phyloP scores from a whole-genome alignment of 2,797 vertebrate genomes.

The Sitta carolinensis region DNA sequence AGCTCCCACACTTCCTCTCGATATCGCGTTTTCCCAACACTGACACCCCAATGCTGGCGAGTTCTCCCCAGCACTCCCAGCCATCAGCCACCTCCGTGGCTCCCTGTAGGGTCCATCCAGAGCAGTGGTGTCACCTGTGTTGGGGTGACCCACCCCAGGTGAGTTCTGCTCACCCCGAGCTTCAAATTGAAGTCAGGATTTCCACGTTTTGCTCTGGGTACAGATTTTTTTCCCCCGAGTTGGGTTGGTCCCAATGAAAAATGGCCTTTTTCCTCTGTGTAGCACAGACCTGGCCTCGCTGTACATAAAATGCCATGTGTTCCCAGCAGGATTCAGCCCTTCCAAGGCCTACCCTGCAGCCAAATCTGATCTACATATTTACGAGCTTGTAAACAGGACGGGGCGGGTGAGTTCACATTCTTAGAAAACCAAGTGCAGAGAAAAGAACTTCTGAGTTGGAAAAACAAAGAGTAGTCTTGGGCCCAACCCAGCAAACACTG shows the following conservation, averaged over 20 bases:
- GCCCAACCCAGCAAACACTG: constrained; percentile 7
- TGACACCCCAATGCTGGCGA: neutral
- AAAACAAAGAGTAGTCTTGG: constrained; percentile 61
- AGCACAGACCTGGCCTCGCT: neutral
- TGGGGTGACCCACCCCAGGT: neutral
- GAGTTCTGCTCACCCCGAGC: neutral
- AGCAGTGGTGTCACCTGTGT: neutral
- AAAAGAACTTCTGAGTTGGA: constrained; percentile 58
- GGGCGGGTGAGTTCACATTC: constrained; percentile 65
- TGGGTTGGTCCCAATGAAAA: constrained; percentile 20
- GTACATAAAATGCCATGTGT: constrained; percentile 25
- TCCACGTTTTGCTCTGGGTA: accelerated
- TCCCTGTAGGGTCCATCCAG: neutral
- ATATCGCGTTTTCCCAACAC: neutral
- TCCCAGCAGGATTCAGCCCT: constrained; percentile 54
- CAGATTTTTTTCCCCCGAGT: neutral
- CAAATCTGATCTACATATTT: constrained; percentile 63
- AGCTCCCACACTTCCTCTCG: constrained; percentile 46
- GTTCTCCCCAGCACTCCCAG: neutral
- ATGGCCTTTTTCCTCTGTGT: constrained; percentile 32
- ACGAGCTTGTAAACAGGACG: constrained; percentile 56
- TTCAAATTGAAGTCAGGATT: neutral
- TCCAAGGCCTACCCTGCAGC: constrained; percentile 39
- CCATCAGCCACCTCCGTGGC: neutral
- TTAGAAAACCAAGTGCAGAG: constrained; percentile 57